Percentiles rank a stretch among this genome's conserved stretches.
These are phyloP conservation scores for Podocnemis expansa DNA, from an alignment of 2,113 vertebrate genomes.

Conservation along the genomic window DNA sequence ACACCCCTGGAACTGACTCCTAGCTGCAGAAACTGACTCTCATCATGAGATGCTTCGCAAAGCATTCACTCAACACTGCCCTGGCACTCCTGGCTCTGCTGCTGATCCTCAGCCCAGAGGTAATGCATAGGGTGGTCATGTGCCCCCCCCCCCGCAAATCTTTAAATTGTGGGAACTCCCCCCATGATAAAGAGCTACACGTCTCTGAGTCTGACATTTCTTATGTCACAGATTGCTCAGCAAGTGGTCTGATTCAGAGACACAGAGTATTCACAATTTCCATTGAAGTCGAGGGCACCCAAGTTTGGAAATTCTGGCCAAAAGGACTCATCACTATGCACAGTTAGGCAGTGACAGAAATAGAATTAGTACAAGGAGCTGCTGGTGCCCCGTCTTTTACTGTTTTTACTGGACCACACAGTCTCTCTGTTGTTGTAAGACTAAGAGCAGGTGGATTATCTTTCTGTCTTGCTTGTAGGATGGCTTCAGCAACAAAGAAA, in stretches of 20 bases:
- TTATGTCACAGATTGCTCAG: not conserved
- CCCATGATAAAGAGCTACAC: no score
- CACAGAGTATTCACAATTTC: not conserved
- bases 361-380: not conserved
- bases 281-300: not conserved
- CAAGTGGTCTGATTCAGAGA: not conserved
- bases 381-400: not conserved
- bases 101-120: no score
- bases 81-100: no score
- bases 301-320: not conserved
- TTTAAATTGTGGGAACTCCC: no score
- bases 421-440: not conserved
- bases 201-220: not conserved
- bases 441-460: not conserved
- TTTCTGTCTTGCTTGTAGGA: not conserved
- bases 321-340: fast-evolving
- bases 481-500: not conserved
- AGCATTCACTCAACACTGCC: no score
- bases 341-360: not conserved
- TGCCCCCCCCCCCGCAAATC: no score
- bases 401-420: not conserved
- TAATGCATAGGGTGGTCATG: no score
- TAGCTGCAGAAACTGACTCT: no score
- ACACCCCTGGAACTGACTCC: no score
- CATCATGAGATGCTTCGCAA: no score